Percentiles rank a stretch among this genome's conserved stretches.
These are phyloP conservation scores for Microtus ochrogaster DNA, from an alignment of 2,113 vertebrate species.

Conservation along the genomic window DNA sequence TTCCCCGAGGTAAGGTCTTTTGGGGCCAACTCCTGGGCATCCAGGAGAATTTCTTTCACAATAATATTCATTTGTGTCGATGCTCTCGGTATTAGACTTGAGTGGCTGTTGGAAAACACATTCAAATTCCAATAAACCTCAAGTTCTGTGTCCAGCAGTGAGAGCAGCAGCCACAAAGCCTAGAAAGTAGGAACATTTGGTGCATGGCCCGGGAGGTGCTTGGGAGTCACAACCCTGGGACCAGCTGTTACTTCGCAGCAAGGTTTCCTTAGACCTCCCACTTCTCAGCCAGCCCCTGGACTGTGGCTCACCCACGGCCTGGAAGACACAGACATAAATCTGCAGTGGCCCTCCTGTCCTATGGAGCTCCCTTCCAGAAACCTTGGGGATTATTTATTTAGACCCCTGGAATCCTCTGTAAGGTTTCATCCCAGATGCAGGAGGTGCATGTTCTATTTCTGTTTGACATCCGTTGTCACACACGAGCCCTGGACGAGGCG, in stretches of 20 bases:
- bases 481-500: constrained; percentile 50
- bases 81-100: neutral
- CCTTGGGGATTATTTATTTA: constrained; percentile 69
- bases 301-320: neutral
- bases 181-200: neutral
- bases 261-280: constrained; percentile 42
- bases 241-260: neutral
- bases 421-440: constrained; percentile 59
- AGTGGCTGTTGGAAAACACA: neutral
- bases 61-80: neutral
- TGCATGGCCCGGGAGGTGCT: neutral
- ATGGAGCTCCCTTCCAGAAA: constrained; percentile 71
- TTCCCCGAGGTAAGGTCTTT: neutral
- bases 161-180: neutral
- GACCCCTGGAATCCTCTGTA: constrained; percentile 64
- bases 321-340: constrained; percentile 49
- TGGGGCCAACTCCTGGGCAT: neutral
- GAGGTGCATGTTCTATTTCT: constrained; percentile 79
- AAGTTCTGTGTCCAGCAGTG: neutral
- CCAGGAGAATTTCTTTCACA: neutral
- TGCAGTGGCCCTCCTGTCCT: constrained; percentile 55
- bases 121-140: neutral
- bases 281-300: neutral
- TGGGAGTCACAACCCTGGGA: neutral
- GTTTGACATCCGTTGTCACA: constrained; percentile 76